These are phyloP conservation scores for Oncopodura yosiiana DNA, from an alignment of 1,140 invertebrate species.

Conservation along the genomic window DNA sequence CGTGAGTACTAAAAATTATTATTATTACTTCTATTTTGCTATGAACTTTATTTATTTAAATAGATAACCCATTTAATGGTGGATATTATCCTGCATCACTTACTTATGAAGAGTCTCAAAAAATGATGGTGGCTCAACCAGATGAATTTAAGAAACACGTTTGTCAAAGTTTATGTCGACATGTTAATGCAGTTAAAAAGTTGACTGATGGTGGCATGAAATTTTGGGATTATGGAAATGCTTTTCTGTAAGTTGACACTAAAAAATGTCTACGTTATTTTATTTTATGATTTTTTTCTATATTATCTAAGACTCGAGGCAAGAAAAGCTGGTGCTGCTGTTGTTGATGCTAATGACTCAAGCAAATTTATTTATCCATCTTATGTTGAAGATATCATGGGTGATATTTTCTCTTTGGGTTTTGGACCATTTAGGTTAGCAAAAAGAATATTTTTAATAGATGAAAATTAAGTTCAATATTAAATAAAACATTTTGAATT, in stretches of 20 bases:
- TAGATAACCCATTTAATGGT: conserved; percentile 56
- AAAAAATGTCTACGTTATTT: no score
- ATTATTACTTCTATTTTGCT: background rate
- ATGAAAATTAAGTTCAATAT: background rate
- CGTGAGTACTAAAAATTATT: conserved; percentile 15
- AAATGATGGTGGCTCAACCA: conserved; percentile 48
- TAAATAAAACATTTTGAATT: background rate
- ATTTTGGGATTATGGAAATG: conserved; percentile 64
- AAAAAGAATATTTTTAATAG: background rate
- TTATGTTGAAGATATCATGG: conserved; percentile 64
- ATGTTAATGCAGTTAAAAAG: conserved; percentile 53
- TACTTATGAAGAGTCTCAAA: conserved; percentile 39
- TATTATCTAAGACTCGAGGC: no score
- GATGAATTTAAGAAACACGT: conserved; percentile 48
- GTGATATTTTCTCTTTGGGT: conserved; percentile 58
- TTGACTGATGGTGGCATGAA: conserved; percentile 49
- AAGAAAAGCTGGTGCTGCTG: conserved; percentile 49
- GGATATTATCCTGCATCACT: conserved; percentile 57
- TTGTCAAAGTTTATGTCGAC: conserved; percentile 51
- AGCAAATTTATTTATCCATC: conserved; percentile 53
- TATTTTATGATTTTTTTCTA: no score
- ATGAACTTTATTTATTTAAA: conserved; percentile 39
- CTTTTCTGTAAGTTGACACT: no score
- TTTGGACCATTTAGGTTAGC: conserved; percentile 49
- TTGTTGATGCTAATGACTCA: conserved; percentile 37